Conservation (phyloP, 2,113 vertebrate genomes). For the Hippocampus mohnikei region DNA sequence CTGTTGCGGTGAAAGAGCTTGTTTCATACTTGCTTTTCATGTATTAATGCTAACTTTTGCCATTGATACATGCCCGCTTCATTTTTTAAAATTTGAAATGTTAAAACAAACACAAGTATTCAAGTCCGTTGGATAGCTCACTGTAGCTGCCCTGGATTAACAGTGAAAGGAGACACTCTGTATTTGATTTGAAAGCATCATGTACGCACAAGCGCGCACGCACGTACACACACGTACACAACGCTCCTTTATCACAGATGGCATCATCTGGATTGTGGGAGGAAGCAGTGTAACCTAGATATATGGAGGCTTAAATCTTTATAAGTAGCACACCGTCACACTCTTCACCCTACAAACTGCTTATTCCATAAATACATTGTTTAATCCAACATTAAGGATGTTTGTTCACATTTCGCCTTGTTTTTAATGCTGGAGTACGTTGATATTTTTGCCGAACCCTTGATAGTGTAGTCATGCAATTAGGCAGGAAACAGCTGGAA, state of each 20-base stretch:
- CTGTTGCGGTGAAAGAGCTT: background rate
- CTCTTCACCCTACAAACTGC: slow-evolving; percentile 8
- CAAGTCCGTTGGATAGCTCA: slow-evolving; percentile 8
- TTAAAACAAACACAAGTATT: slow-evolving; percentile 12
- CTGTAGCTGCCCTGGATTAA: slow-evolving; percentile 40
- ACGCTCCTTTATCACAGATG: slow-evolving; percentile 54
- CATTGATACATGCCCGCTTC: background rate
- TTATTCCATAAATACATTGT: slow-evolving; percentile 9
- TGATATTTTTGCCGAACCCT: background rate
- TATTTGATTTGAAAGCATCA: slow-evolving; percentile 43
- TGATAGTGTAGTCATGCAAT: too few species aligned
- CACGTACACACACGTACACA: slow-evolving; percentile 7
- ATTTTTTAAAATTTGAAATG: background rate
- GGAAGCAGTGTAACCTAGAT: slow-evolving; percentile 54
- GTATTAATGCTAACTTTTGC: background rate
- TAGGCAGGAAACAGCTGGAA: background rate
- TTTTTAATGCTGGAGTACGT: background rate
- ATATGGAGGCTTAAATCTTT: slow-evolving; percentile 57
- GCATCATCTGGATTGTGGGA: slow-evolving; percentile 47
- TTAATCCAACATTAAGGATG: slow-evolving; percentile 2
- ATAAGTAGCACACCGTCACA: slow-evolving; percentile 31
- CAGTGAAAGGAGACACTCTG: slow-evolving; percentile 33
- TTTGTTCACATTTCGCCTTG: background rate
- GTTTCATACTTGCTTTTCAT: background rate
- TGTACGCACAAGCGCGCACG: slow-evolving; percentile 9